These are phyloP conservation scores for Melieria picta DNA, from an alignment of 2,888 invertebrate genomes.

Conservation along the genomic window DNA sequence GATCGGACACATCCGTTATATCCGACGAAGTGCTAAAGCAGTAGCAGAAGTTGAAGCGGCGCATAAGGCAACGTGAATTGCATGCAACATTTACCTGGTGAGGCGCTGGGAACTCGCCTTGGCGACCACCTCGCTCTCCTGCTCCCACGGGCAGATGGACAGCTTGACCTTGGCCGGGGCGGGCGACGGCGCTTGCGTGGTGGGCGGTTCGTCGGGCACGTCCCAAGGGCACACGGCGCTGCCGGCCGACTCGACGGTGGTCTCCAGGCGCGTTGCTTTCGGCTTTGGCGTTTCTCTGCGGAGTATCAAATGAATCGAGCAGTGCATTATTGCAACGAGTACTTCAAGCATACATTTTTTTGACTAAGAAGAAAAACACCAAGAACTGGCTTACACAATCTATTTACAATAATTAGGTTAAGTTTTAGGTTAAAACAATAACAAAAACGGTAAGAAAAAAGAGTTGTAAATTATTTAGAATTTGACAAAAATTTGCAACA, in stretches of 20 bases:
- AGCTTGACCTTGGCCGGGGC: slow-evolving; percentile 48
- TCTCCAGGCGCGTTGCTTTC: slow-evolving; percentile 56
- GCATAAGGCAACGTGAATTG: not conserved
- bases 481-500: too few species aligned
- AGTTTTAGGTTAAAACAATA: too few species aligned
- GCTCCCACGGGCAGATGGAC: slow-evolving; percentile 62
- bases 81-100: slow-evolving; percentile 49
- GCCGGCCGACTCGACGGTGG: slow-evolving; percentile 53
- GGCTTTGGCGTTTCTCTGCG: slow-evolving; percentile 57
- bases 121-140: slow-evolving; percentile 45
- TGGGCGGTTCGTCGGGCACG: slow-evolving; percentile 46
- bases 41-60: not conserved
- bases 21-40: slow-evolving; percentile 69
- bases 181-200: slow-evolving; percentile 36
- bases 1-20: slow-evolving; percentile 73
- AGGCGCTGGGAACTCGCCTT: slow-evolving; percentile 49
- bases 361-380: too few species aligned
- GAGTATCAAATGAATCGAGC: slow-evolving; percentile 8
- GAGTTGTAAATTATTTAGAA: too few species aligned
- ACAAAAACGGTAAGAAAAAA: too few species aligned
- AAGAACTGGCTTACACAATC: too few species aligned
- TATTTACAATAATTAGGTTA: too few species aligned
- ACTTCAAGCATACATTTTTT: too few species aligned
- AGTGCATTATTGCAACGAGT: too few species aligned
- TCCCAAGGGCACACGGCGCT: slow-evolving; percentile 66